These are phyloP conservation scores for Orthochromis malagaraziensis DNA, from an alignment of 2,113 vertebrate genomes.

Conservation along the genomic window DNA sequence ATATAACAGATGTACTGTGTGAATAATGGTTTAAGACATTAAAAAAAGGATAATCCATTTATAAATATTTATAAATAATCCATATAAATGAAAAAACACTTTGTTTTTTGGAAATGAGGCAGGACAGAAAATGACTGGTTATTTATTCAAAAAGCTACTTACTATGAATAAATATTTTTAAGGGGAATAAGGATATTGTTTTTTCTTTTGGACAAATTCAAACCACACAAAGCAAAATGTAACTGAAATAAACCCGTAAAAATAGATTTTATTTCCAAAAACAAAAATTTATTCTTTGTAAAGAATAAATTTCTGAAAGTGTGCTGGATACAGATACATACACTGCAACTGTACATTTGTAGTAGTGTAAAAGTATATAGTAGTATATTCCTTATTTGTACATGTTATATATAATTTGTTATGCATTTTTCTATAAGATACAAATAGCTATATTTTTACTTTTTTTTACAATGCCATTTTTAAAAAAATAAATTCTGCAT, in stretches of 20 bases:
- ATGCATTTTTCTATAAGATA: background rate
- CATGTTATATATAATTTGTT: background rate
- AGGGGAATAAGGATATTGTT: background rate
- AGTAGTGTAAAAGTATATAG: background rate
- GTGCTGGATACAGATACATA: fast-evolving
- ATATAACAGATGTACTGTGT: background rate
- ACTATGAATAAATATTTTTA: background rate
- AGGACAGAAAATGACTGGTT: background rate
- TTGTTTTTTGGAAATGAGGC: fast-evolving
- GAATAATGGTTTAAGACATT: background rate
- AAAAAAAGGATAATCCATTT: background rate
- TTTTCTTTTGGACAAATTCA: background rate
- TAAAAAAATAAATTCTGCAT: fast-evolving
- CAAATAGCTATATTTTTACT: background rate
- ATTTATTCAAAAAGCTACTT: fast-evolving
- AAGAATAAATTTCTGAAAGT: background rate
- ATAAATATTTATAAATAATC: background rate
- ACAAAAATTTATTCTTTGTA: background rate
- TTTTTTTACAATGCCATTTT: fast-evolving
- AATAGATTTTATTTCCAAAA: background rate
- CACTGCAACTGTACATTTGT: background rate
- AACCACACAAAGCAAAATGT: background rate
- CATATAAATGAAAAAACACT: background rate
- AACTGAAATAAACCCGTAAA: fast-evolving
- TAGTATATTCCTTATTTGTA: background rate